Evolutionary conservation across 2,113 vertebrate genomes (phyloP), one percentile per base, ranked within the genome.

Genomic region (Larimichthys polyactis): DNA sequence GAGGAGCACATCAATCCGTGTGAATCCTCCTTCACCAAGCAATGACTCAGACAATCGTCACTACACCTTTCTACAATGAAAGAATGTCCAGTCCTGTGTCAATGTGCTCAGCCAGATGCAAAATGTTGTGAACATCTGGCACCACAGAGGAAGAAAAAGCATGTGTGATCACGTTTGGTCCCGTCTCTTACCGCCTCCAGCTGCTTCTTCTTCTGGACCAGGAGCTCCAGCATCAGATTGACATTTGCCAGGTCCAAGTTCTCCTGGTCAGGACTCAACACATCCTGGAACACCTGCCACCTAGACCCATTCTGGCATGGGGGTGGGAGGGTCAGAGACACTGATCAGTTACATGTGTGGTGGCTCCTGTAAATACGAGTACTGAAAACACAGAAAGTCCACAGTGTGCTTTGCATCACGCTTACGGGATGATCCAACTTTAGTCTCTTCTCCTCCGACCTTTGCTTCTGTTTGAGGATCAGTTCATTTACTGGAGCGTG

Each of bases 361-460:
- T 2, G 11, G 22, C 54, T 14, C 11, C 52, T 20, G 10, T 6
- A 6, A 36, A 36, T 36, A 36, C 6, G 6, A 36, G 6, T n/a
- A 36, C 7, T 40, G 7, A 40, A 40, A 40, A 40, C 36, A 40
- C 14, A 55, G 11, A 73, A 5, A 22, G 19, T 17, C n/a, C 32
- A 29, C 8, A 44, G 11, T 3, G 2, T n/a, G n/a, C 10, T 2
- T 3, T 27, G 14, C 68, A 19, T 20, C 55, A 15, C 59, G 96
- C 98, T 97, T 95, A 99, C 98, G 94, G 97, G 97, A 94, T 98
- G 97, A 95, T 99, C 98, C 94, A 99, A 94, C 92, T 99, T 99
- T 81, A 99, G 95, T 83, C 98, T 96, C 86, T 99, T 99, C 90
- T 99, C 98, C 80, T 99, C 98, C 82, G 95, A 98, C 91, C 98